A percentile compares a stretch with the other conserved stretches of the same genome.
Evolutionary conservation across 2,888 invertebrate genomes (phyloP).

Genomic region (Osmoderma eremita): DNA sequence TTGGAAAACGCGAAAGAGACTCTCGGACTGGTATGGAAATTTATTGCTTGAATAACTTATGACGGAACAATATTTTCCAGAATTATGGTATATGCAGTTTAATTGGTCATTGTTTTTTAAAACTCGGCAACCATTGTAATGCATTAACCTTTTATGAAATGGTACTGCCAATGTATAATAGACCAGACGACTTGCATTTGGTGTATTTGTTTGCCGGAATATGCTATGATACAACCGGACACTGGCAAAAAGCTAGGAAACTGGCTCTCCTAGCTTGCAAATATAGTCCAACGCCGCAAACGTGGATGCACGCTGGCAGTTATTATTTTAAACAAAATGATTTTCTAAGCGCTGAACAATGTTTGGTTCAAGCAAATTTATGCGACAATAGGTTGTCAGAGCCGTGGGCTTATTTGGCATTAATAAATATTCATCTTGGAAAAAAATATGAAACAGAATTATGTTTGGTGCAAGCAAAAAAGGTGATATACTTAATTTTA

Average conservation of each 20-base stretch:
- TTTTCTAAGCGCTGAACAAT: constrained; percentile 60
- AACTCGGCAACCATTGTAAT: constrained; percentile 50
- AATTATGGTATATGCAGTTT: constrained; percentile 56
- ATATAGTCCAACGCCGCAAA: constrained; percentile 57
- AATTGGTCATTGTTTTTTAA: constrained; percentile 57
- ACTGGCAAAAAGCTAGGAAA: constrained; percentile 57
- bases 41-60: not conserved
- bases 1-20: constrained; percentile 55
- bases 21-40: constrained; percentile 53
- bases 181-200: constrained; percentile 58
- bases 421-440: constrained; percentile 58
- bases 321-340: constrained; percentile 56
- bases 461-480: constrained; percentile 58
- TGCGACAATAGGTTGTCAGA: constrained; percentile 59
- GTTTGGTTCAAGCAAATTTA: constrained; percentile 59
- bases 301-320: constrained; percentile 56
- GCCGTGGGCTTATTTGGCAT: constrained; percentile 60
- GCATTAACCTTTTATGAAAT: constrained; percentile 56
- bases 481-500: constrained; percentile 46
- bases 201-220: constrained; percentile 56
- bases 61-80: constrained; percentile 46
- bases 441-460: constrained; percentile 57
- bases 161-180: constrained; percentile 55
- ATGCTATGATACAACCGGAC: constrained; percentile 51
- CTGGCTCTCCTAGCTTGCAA: constrained; percentile 58